A percentile compares a stretch with the other conserved stretches of the same genome.
These are phyloP conservation scores for Dicyrtomina minuta DNA, from an alignment of 2,888 invertebrate genomes.

Conservation along the genomic window DNA sequence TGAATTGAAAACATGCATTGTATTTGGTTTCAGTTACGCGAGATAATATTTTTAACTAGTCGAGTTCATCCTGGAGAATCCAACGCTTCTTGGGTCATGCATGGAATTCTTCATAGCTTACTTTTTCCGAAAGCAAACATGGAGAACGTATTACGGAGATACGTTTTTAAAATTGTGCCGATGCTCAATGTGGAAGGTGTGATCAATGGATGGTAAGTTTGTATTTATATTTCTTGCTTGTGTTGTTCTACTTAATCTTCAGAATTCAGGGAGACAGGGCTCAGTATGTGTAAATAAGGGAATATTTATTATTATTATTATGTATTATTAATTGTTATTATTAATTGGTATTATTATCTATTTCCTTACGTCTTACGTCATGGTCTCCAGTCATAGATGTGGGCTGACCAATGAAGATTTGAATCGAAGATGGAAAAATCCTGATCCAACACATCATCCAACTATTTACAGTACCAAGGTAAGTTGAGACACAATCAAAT, in stretches of 20 bases:
- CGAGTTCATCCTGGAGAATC: slow-evolving; percentile 87
- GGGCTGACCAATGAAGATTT: slow-evolving; percentile 81
- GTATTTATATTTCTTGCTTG: slow-evolving; percentile 13
- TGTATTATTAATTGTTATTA: no score
- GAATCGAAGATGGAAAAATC: slow-evolving; percentile 80
- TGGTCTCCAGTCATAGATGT: slow-evolving; percentile 73
- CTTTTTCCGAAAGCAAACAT: slow-evolving; percentile 64
- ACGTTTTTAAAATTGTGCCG: slow-evolving; percentile 81
- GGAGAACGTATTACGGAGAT: slow-evolving; percentile 66
- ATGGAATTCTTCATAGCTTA: slow-evolving; percentile 71
- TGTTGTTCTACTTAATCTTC: background rate
- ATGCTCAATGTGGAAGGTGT: slow-evolving; percentile 89
- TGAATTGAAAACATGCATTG: no score
- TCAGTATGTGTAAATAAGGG: no score
- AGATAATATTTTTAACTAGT: slow-evolving; percentile 71
- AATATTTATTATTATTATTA: no score
- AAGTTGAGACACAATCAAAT: no score
- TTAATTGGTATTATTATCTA: background rate
- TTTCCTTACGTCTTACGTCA: slow-evolving; percentile 48
- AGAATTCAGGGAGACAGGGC: no score
- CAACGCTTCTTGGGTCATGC: slow-evolving; percentile 86
- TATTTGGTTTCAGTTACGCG: slow-evolving; percentile 56
- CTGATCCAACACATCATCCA: slow-evolving; percentile 73
- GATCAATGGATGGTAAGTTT: slow-evolving; percentile 76
- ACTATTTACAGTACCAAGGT: slow-evolving; percentile 80